Base-by-base conservation (phyloP, 1,140 invertebrate genomes). In the Drosophila lini region DNA sequence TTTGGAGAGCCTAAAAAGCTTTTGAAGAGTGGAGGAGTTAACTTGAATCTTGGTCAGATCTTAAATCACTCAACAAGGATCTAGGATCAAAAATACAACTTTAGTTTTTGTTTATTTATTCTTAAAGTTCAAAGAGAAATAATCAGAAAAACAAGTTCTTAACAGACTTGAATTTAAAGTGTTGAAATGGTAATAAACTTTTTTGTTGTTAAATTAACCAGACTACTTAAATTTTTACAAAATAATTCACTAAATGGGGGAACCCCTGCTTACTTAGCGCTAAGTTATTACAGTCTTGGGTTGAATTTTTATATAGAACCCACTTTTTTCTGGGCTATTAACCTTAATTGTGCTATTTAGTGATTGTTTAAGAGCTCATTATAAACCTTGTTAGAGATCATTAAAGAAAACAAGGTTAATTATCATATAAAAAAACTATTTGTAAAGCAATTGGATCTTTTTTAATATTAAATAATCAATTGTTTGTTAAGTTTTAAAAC, bases 301-400 rank as follows among this genome's bases (percentile, higher is more conserved):
- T 15, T 6, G 5, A 1, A 9, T 3, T 22, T 58, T 41, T 22
- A 9, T 40, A 25, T 16, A 63, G 36, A 58, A 41, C 28, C 15
- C 28, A 22, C 53, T 32, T 59, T 15, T 22, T 55, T 63, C 28
- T 63, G 52, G 3, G 10, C 11, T 16, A 25, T 63, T 32, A 61
- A 59, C 3, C 19, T 19, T 22, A 25, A 38, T 38, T n/a, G 13
- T 28, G 36, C 4, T n/a, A 9, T 6, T 38, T 56, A 15, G 13
- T 31, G 13, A 32, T 13, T 1, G 1, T 22, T 28, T 52, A 19
- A 28, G 34, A 28, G 22, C 28, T 15, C 3, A 10, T 8, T 5
- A 59, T 45, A 32, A 59, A 60, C 45, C 22, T 34, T 4, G 22
- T 38, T 25, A 60, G 5, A 50, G 19, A 28, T 44, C 6, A 31